Conservation (phyloP, 1,140 invertebrate genomes). For the Aphidius gifuensis region DNA sequence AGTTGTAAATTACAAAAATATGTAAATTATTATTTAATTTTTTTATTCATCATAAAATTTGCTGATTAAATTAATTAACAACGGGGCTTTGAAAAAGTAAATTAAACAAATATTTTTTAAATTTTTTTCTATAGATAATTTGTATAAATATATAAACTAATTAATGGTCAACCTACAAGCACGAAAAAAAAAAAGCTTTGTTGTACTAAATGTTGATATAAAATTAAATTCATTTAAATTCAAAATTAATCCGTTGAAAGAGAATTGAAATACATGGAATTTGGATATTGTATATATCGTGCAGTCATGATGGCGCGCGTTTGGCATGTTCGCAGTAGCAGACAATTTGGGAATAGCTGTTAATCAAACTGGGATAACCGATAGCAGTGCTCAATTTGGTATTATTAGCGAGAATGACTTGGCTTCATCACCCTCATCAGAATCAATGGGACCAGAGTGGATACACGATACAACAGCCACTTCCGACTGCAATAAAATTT, state of each 20-base stretch:
- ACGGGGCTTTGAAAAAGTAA: too few species aligned
- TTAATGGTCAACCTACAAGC: background rate
- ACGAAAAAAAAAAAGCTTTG: conserved; percentile 13
- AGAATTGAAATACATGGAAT: too few species aligned
- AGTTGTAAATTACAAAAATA: too few species aligned
- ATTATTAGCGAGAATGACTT: conserved; percentile 47
- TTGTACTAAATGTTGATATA: conserved; percentile 28
- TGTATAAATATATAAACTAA: background rate
- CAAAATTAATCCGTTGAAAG: too few species aligned
- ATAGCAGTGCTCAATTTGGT: conserved; percentile 26
- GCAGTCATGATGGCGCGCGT: conserved; percentile 25
- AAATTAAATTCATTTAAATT: conserved; percentile 24
- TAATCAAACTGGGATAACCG: conserved; percentile 15
- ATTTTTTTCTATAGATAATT: too few species aligned
- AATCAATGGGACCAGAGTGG: background rate
- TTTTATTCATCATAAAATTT: too few species aligned
- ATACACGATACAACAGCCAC: conserved; percentile 6
- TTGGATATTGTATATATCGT: conserved; percentile 16
- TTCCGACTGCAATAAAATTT: conserved; percentile 5
- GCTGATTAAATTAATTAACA: too few species aligned
- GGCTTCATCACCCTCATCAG: conserved; percentile 25
- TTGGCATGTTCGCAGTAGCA: conserved; percentile 1
- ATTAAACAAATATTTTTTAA: too few species aligned
- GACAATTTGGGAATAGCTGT: too few species aligned
- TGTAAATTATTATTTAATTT: too few species aligned